Conservation (phyloP, 2,113 vertebrate species). For the Mystacornis crossleyi region DNA sequence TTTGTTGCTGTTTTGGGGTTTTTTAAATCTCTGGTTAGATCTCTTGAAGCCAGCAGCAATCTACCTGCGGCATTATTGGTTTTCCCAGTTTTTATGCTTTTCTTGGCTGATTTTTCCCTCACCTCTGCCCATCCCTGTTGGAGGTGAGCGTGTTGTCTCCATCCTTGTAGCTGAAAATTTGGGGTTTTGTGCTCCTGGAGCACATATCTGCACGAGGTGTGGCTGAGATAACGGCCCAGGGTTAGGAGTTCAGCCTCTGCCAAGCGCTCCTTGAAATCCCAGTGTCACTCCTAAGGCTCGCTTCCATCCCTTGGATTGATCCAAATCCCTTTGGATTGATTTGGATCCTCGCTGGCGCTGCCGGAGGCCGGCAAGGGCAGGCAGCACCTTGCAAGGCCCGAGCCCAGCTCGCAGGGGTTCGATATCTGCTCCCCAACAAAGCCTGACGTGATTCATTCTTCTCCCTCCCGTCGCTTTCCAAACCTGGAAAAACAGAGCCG, state of each 20-base stretch:
- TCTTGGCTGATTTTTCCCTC: neutral
- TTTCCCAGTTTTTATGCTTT: neutral
- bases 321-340: neutral
- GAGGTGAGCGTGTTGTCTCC: accelerated
- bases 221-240: neutral
- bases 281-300: neutral
- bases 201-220: neutral
- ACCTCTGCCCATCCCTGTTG: accelerated
- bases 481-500: conserved; percentile 52
- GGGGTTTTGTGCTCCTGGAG: neutral
- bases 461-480: neutral
- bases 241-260: neutral
- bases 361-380: neutral
- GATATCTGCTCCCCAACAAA: neutral
- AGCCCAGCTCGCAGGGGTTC: neutral
- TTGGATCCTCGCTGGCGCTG: accelerated
- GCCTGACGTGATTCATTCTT: neutral
- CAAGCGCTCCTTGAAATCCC: neutral
- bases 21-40: neutral
- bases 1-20: neutral
- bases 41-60: neutral
- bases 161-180: neutral
- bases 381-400: neutral
- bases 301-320: neutral
- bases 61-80: neutral